Base-by-base conservation (phyloP, 2,113 vertebrate species). In the Oplegnathus fasciatus region DNA sequence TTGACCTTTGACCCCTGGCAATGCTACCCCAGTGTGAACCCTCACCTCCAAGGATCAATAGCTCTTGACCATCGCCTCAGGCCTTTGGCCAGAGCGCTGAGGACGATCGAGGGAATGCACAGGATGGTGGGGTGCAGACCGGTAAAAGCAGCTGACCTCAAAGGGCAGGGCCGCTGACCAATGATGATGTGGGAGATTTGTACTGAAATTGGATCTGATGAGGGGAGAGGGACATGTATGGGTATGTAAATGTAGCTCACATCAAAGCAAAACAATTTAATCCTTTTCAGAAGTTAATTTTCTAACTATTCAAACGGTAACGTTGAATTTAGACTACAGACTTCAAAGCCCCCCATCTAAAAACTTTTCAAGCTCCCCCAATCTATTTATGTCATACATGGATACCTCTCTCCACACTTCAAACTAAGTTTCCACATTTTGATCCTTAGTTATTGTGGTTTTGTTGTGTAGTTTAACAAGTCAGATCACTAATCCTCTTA, bases 41-140 rank as follows among this genome's bases (percentile, higher is more conserved):
- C 88, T 93, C 87, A 93, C 92, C 93, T 87, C 84, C 10, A 32
- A 58, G 80, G 92, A 95, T 95, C 94, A 90, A 94, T 93, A 86
- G 90, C 87, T 92, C 75, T 91, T 93, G 94, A 94, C 90, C 91
- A 72, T 82, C 24, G 72, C 91, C 86, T 75, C 79, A 20, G 91
- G 90, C 81, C 82, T 77, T 75, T 74, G 84, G 88, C 80, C 48
- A 61, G 42, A 80, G 69, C 3, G 0, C 62, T 40, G 64, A 55
- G 46, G 79, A 66, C 4, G 4, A 66, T 2, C 42, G 62, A 73
- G 60, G 55, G 42, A 68, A 73, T 48, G 50, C 73, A 61, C 37
- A 75, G 55, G 72, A 32, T 6, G 48, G 71, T 75, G 69, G 78
- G 83, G 57, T 26, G 32, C 79, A 44, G 75, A 57, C 57, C 82